These are phyloP conservation scores for Saccopteryx bilineata DNA, from an alignment of 2,113 vertebrate genomes.

Conservation along the genomic window DNA sequence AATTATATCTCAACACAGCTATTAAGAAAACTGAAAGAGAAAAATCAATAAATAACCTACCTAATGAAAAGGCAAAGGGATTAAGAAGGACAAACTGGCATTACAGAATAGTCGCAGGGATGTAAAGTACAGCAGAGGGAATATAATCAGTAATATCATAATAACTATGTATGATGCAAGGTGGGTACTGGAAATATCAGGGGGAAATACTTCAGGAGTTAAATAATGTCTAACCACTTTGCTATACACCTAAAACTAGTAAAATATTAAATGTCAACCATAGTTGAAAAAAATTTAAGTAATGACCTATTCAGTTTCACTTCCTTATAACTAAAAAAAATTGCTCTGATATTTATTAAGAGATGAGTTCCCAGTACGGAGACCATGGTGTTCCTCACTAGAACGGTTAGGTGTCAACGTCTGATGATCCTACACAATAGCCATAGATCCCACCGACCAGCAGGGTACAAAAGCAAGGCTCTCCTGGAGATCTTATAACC, in stretches of 20 bases:
- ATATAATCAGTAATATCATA: neutral
- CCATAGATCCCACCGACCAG: neutral
- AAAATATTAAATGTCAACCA: neutral
- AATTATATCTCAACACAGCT: neutral
- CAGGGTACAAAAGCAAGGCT: neutral
- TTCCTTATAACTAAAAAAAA: constrained; percentile 25
- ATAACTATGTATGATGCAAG: neutral
- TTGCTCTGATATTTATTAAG: neutral
- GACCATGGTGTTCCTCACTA: neutral
- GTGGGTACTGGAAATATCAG: neutral
- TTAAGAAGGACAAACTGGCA: neutral
- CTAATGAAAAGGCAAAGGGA: neutral
- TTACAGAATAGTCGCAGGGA: neutral
- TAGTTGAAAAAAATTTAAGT: neutral
- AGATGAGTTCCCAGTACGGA: neutral
- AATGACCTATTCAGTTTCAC: constrained; percentile 29
- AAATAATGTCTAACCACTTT: neutral
- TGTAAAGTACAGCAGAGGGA: neutral
- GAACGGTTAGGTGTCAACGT: neutral
- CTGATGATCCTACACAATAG: neutral
- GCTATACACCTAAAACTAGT: neutral
- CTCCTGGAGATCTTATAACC: neutral
- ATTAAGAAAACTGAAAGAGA: constrained; percentile 11
- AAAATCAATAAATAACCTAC: neutral
- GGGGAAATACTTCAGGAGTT: neutral